Evolutionary conservation across 2,888 invertebrate genomes (phyloP).

Genomic region (Macaria notata): DNA sequence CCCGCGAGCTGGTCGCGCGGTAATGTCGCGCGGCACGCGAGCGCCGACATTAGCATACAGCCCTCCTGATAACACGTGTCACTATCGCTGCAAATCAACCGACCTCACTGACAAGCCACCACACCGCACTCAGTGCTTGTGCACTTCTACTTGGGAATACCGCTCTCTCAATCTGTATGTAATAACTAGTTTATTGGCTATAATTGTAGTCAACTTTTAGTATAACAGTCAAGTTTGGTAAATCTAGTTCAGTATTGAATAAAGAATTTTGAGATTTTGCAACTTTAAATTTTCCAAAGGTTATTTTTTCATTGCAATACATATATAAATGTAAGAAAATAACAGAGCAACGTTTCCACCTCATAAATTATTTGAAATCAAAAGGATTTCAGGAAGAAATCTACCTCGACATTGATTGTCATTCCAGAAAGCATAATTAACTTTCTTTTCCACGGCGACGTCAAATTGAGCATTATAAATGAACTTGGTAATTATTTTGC

Average conservation of each 20-base stretch:
- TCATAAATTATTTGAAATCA: constrained; percentile 63
- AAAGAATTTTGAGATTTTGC: too few relatives aligned
- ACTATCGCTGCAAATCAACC: constrained; percentile 33
- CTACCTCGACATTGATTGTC: constrained; percentile 55
- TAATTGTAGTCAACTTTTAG: too few relatives aligned
- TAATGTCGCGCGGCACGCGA: constrained; percentile 75
- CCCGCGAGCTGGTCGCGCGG: constrained; percentile 63
- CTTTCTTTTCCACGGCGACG: constrained; percentile 59
- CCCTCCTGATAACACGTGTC: constrained; percentile 48
- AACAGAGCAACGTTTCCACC: not conserved
- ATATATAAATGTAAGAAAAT: too few relatives aligned
- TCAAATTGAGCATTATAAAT: constrained; percentile 58
- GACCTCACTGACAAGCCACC: constrained; percentile 1
- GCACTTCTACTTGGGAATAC: too few relatives aligned
- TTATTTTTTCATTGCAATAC: too few relatives aligned
- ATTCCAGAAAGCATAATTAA: constrained; percentile 64
- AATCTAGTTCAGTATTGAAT: too few relatives aligned
- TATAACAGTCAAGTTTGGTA: too few relatives aligned
- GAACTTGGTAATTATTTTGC: constrained; percentile 46
- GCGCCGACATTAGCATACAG: constrained; percentile 60
- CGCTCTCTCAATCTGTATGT: too few relatives aligned
- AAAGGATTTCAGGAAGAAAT: constrained; percentile 59
- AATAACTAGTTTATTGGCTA: too few relatives aligned
- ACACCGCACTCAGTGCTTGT: too few relatives aligned
- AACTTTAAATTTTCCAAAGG: too few relatives aligned